Evolutionary conservation across 53 echinoderm and acorn worm genomes (phyloP), one percentile per base, ranked within the genome.

Genomic region (Astropecten irregularis): DNA sequence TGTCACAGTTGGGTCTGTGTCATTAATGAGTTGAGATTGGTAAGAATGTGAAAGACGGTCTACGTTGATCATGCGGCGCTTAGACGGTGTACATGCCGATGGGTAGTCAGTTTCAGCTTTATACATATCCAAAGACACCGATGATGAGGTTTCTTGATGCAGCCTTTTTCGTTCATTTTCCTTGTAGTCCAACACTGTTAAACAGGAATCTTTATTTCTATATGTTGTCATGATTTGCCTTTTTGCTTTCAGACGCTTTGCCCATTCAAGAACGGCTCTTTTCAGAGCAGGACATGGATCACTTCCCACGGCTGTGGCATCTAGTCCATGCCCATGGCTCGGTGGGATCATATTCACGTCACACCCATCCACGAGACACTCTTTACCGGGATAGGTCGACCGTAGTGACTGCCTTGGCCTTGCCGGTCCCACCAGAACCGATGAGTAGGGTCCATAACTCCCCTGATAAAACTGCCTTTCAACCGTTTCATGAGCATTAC

Each of bases 211-310:
- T 16, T 39, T 55, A 13, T 36, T 74, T 25, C 26, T 74, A 56
- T 37, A 40, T 11, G 74, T 27, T 39, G 59, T 23, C 60, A 59
- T 29, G 46, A 58, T 34, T 42, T 77, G 77, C 40, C 77, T 58
- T n/a, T 60, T 58, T 26, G 59, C 77, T 60, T 60, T 58, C 29
- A 77, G 36, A 18, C 77, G 77, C 20, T 60, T 27, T 2, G 77
- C 77, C 77, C 77, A 77, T 29, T 77, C 77, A n/a, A 77, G 77
- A 5, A 77, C 77, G 7, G 77, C 77, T 34, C 77, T 77, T 40
- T 60, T 77, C 26, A 77, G 61, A n/a, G 77, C 77, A 4, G 77
- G 77, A 29, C 77, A 77, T 0, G 77, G 61, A 27, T 77, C 77
- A 44, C 60, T 77, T 9, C 59, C 44, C 27, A 77, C 39, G 3